phyloP scores from a whole-genome alignment of 2,113 vertebrate species.

The Atlantisia rogersi region DNA sequence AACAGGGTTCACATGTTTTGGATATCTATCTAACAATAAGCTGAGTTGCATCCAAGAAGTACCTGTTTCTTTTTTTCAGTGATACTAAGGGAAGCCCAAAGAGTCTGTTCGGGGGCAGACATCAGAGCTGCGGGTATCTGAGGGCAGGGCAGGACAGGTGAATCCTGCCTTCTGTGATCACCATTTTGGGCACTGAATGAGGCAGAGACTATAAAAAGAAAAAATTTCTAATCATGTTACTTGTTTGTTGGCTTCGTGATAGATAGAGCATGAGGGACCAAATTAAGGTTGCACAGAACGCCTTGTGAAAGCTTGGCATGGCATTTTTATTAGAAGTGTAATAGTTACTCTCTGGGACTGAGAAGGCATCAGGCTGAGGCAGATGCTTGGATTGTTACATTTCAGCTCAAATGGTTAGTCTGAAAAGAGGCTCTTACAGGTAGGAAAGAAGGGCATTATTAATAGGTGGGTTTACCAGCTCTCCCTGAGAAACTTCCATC shows the following conservation, averaged over 20 bases:
- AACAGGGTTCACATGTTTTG: background rate
- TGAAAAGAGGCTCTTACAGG: background rate
- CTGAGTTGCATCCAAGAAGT: background rate
- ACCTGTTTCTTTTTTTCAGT: background rate
- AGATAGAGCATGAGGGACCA: background rate
- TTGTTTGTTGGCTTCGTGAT: background rate
- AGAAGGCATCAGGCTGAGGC: background rate
- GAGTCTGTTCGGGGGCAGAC: background rate
- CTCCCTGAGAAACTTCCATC: background rate
- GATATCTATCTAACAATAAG: background rate
- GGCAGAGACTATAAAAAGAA: background rate
- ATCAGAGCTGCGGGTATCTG: background rate
- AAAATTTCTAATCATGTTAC: background rate
- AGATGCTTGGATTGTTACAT: background rate
- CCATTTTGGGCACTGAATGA: background rate
- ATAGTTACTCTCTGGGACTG: background rate
- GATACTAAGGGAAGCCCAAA: background rate
- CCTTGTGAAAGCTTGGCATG: background rate
- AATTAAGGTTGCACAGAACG: background rate
- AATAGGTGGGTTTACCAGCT: background rate
- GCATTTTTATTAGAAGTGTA: background rate
- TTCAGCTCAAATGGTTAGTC: background rate
- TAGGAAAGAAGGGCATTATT: background rate
- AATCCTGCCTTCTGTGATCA: background rate
- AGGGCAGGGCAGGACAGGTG: background rate